phyloP scores from a whole-genome alignment of 2,113 vertebrate genomes.

The Bos indicus region DNA sequence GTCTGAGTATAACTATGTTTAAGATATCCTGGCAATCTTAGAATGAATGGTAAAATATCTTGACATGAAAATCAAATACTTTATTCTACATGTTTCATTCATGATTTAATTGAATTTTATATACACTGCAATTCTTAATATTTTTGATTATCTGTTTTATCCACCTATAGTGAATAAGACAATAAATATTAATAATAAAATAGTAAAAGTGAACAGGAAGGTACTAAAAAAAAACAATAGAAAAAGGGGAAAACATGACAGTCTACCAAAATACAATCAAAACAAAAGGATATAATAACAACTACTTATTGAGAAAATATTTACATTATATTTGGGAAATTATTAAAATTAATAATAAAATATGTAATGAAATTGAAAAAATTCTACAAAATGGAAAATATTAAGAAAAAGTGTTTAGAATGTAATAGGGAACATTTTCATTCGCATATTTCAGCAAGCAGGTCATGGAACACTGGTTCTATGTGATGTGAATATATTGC shows the following conservation, averaged over 20 bases:
- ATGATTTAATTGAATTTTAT: neutral
- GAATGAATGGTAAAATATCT: neutral
- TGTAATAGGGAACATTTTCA: neutral
- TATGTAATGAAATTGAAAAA: neutral
- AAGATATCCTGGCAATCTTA: neutral
- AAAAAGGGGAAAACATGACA: neutral
- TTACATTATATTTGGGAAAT: neutral
- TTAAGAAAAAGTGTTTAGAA: neutral
- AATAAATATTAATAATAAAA: neutral
- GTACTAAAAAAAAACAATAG: neutral
- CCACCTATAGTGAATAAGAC: neutral
- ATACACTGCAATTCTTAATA: neutral
- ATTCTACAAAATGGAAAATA: neutral
- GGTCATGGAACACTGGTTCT: neutral
- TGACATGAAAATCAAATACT: neutral
- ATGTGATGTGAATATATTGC: neutral
- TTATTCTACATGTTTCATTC: neutral
- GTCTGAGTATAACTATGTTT: neutral
- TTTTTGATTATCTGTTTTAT: neutral
- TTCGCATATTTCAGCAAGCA: neutral
- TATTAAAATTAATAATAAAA: neutral
- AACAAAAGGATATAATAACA: neutral
- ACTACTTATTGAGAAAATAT: neutral
- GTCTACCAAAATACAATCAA: neutral
- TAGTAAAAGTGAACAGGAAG: neutral